These are phyloP conservation scores for Acanthis flammea DNA, from an alignment of 2,797 vertebrate species.

Conservation along the genomic window DNA sequence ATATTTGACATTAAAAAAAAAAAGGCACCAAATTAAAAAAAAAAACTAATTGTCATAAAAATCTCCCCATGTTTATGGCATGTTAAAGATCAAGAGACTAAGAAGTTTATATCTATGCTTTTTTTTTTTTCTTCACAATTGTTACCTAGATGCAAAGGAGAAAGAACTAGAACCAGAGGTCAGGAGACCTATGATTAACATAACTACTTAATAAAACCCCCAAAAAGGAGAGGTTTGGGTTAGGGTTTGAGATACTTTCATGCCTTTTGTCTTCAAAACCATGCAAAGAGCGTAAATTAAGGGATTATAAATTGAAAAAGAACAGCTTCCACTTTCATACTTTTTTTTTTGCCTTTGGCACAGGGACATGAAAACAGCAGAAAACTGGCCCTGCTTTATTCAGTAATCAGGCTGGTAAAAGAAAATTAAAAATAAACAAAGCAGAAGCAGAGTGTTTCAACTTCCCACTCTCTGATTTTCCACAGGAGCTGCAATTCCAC, in stretches of 20 bases:
- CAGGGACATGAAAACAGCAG: background rate
- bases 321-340: background rate
- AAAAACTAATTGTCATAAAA: background rate
- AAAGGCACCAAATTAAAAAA: background rate
- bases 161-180: background rate
- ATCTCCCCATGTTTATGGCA: background rate
- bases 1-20: background rate
- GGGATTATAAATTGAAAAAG: background rate
- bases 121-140: background rate
- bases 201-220: background rate
- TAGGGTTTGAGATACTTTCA: background rate
- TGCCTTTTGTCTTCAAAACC: background rate
- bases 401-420: background rate
- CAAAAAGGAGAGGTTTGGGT: background rate
- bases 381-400: background rate
- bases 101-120: background rate
- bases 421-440: background rate
- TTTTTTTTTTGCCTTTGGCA: background rate
- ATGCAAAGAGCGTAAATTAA: background rate
- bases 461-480: background rate
- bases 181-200: background rate
- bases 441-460: background rate
- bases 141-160: background rate
- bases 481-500: background rate
- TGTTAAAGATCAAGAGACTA: background rate